These are phyloP conservation scores for Geodia barretti DNA, from an alignment of 37 sponge, comb jelly and placozoan genomes.

Conservation along the genomic window DNA sequence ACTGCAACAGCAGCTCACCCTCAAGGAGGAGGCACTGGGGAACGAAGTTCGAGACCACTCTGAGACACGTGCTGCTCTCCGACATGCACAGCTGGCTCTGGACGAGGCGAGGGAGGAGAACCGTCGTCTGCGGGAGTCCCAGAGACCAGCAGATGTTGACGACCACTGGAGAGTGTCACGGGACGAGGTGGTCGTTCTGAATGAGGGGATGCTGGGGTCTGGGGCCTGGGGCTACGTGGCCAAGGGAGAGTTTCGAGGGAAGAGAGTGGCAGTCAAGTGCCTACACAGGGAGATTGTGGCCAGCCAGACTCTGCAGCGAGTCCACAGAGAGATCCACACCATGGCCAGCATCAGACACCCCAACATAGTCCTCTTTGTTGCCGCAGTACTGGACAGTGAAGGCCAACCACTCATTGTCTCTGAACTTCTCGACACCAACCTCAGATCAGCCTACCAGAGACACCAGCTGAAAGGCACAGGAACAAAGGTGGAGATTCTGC, in stretches of 20 bases:
- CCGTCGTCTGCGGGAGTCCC: not conserved
- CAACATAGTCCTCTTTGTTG: slow-evolving; percentile 70
- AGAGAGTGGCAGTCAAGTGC: slow-evolving; percentile 10
- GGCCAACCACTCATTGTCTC: slow-evolving; percentile 57
- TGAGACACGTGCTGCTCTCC: not conserved
- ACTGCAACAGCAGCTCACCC: not conserved
- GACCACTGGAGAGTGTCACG: not conserved
- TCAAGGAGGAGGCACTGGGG: not conserved
- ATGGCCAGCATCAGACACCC: slow-evolving; percentile 58
- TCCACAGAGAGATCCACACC: slow-evolving; percentile 58
- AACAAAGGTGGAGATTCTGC: slow-evolving; percentile 5
- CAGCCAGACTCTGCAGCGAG: not conserved
- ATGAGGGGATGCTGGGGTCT: not conserved
- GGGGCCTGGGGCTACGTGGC: slow-evolving; percentile 15
- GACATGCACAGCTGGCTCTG: not conserved
- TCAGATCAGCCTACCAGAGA: slow-evolving; percentile 43
- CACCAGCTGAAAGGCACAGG: not conserved
- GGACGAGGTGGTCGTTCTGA: not conserved
- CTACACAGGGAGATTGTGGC: slow-evolving; percentile 39
- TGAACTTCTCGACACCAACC: slow-evolving; percentile 65
- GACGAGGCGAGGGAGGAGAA: not conserved
- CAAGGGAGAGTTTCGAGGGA: not conserved
- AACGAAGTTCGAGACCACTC: not conserved
- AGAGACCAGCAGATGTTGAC: not conserved
- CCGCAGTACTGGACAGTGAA: slow-evolving; percentile 38